Conservation (phyloP, 2,888 invertebrate species). For the Ernsta delagoae region DNA sequence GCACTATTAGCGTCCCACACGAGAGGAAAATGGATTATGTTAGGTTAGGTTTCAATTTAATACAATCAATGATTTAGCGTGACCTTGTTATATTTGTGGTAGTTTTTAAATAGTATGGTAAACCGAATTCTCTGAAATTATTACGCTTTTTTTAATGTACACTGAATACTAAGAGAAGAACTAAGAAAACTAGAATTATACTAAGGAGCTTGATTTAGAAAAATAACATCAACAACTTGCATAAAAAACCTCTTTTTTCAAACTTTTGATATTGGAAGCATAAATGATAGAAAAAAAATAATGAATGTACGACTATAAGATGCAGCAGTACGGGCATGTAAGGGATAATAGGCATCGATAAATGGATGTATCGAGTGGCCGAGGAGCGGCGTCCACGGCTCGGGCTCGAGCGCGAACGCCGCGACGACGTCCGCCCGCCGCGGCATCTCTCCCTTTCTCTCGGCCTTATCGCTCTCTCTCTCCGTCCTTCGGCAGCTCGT, state of each 20-base stretch:
- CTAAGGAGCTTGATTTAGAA: background rate
- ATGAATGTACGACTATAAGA: conserved; percentile 38
- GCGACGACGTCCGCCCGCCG: too few species aligned
- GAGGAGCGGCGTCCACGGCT: conserved; percentile 38
- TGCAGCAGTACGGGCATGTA: conserved; percentile 31
- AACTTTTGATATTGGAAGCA: conserved; percentile 6
- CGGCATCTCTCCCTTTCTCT: too few species aligned
- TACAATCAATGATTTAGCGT: conserved; percentile 51
- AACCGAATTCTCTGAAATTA: too few species aligned
- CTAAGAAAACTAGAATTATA: too few species aligned
- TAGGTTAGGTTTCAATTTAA: conserved; percentile 48
- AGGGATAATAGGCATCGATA: conserved; percentile 38
- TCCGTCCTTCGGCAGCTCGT: conserved; percentile 82
- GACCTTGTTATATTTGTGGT: conserved; percentile 58
- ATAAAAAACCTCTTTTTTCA: background rate
- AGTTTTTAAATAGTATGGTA: too few species aligned
- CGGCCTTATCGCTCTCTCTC: too few species aligned
- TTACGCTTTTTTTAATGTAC: too few species aligned
- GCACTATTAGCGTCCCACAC: conserved; percentile 43
- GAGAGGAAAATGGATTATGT: conserved; percentile 30
- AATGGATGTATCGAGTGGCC: conserved; percentile 41
- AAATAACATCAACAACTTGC: background rate
- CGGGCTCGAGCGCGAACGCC: too few species aligned
- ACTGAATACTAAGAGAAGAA: too few species aligned
- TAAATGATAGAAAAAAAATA: conserved; percentile 30